A percentile compares a stretch with the other conserved stretches of the same genome.
These are phyloP conservation scores for Mormyrus lacerda DNA, from an alignment of 2,113 vertebrate genomes.

Conservation along the genomic window DNA sequence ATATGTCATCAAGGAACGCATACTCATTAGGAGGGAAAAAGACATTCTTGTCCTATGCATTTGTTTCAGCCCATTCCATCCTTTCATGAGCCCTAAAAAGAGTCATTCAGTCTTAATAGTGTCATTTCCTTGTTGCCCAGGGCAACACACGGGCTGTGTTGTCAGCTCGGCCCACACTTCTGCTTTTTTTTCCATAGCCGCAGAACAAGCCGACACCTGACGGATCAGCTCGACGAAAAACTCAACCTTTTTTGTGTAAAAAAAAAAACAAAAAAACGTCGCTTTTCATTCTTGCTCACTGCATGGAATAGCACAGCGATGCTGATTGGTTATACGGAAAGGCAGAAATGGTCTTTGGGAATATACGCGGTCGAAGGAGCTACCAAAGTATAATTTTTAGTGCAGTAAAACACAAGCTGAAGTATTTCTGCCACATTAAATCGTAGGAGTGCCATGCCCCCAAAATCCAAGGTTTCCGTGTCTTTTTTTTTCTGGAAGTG, in stretches of 20 bases:
- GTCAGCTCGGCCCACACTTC: neutral
- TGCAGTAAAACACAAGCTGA: neutral
- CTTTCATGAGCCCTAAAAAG: conserved; percentile 3
- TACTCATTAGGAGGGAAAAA: neutral
- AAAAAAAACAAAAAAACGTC: neutral
- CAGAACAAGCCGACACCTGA: conserved; percentile 1
- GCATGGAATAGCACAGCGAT: neutral
- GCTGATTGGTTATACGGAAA: neutral
- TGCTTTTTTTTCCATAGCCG: neutral
- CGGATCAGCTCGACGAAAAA: neutral
- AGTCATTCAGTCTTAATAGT: conserved; percentile 9
- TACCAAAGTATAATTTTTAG: neutral
- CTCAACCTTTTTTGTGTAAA: neutral
- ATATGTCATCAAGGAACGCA: conserved; percentile 1
- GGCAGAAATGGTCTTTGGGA: neutral
- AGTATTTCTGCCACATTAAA: neutral
- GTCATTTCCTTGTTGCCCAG: conserved; percentile 10
- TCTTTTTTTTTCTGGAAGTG: neutral
- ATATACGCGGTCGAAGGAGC: neutral
- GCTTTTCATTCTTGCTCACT: neutral
- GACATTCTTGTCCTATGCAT: neutral
- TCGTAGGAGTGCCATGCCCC: neutral
- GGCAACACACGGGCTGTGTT: neutral
- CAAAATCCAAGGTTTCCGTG: neutral
- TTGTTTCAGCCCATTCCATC: conserved; percentile 1